Percentiles rank a stretch among this genome's conserved stretches.
Evolutionary conservation across 64 coral and sea anemone genomes (phyloP).

Genomic region (Montipora efflorescens): DNA sequence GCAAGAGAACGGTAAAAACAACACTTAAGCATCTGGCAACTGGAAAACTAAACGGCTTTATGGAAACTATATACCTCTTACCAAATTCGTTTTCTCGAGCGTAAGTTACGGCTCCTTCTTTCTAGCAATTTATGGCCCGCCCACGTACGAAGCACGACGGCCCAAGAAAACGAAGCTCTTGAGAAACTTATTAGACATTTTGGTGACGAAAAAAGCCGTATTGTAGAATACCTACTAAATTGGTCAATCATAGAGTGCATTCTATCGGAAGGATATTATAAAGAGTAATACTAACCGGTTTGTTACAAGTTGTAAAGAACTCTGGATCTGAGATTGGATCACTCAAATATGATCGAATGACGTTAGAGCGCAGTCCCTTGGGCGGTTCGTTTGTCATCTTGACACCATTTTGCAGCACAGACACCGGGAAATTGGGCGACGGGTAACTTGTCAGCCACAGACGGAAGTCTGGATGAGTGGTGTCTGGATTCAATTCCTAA

Average conservation of each 20-base stretch:
- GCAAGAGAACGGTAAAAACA: background rate
- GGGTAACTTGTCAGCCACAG: slow-evolving; percentile 99
- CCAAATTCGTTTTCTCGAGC: too few species aligned
- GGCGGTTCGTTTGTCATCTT: slow-evolving; percentile 99
- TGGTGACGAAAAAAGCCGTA: too few species aligned
- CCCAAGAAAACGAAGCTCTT: too few species aligned
- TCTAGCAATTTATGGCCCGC: too few species aligned
- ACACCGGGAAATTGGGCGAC: slow-evolving; percentile 96
- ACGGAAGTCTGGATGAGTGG: slow-evolving; percentile 97
- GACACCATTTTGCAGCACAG: slow-evolving; percentile 99
- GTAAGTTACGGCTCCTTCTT: too few species aligned
- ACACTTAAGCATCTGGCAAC: background rate
- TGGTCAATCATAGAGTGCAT: too few species aligned
- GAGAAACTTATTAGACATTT: too few species aligned
- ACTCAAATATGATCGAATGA: slow-evolving; percentile 89
- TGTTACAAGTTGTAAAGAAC: slow-evolving; percentile 95
- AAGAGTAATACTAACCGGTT: slow-evolving; percentile 71
- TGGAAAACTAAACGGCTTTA: too few species aligned
- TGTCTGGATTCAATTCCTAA: slow-evolving; percentile 96
- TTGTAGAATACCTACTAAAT: too few species aligned
- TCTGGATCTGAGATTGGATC: slow-evolving; percentile 98
- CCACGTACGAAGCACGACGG: too few species aligned
- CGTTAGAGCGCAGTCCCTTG: slow-evolving; percentile 92
- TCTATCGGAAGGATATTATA: too few species aligned
- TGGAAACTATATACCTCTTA: too few species aligned